These are phyloP conservation scores for Muscicapa comitata DNA, from an alignment of 2,797 vertebrate genomes.

Conservation along the genomic window DNA sequence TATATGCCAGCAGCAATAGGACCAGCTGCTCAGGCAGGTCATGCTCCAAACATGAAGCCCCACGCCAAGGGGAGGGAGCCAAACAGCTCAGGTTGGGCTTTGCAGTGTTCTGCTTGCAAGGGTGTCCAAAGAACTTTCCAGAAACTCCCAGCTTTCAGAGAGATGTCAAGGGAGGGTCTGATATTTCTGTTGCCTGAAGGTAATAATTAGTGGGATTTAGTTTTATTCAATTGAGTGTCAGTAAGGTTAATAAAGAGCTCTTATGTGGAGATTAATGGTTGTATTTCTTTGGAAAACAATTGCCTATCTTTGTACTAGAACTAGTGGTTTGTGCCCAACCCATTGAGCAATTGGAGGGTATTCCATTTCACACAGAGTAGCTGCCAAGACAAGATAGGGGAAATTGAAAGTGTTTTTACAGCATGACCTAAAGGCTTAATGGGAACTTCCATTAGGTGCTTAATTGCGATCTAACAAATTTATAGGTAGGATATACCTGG, in stretches of 20 bases:
- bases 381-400: neutral
- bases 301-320: neutral
- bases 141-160: neutral
- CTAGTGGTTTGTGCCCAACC: neutral
- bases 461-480: neutral
- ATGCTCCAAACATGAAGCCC: neutral
- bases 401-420: neutral
- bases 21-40: neutral
- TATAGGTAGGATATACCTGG: neutral
- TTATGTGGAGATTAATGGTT: neutral
- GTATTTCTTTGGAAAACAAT: neutral
- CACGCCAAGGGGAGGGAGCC: neutral
- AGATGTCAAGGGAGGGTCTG: neutral
- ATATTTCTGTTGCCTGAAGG: neutral
- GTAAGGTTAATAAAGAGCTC: neutral
- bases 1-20: neutral
- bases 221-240: neutral
- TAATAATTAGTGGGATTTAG: neutral
- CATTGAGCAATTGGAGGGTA: neutral
- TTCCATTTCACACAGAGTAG: neutral
- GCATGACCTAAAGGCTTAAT: neutral
- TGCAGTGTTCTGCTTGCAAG: neutral
- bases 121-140: neutral
- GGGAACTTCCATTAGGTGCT: neutral
- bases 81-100: neutral